Conservation (phyloP, 1,140 invertebrate species). For the Halesus radiatus region DNA sequence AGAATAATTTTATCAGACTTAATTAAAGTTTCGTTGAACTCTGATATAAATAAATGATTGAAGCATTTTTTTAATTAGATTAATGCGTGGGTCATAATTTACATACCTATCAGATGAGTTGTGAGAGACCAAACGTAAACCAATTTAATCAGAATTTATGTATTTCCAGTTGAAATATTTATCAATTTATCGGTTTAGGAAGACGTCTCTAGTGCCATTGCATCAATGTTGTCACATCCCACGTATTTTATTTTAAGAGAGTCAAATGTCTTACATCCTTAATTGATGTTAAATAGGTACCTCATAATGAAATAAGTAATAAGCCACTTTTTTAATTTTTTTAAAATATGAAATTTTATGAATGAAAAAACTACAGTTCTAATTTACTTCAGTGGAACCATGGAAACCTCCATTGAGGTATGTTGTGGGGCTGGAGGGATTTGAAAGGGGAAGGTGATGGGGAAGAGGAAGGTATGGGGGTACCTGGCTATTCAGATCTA, state of each 20-base stretch:
- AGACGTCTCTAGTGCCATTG: conserved; percentile 6
- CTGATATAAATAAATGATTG: background rate
- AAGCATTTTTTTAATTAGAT: background rate
- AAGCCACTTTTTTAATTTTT: too few species aligned
- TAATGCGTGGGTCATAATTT: conserved; percentile 12
- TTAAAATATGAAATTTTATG: too few species aligned
- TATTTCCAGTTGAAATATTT: conserved; percentile 19
- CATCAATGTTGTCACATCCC: background rate
- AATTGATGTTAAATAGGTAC: too few species aligned
- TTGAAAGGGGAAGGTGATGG: too few species aligned
- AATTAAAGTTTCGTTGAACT: conserved; percentile 16
- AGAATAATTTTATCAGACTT: background rate
- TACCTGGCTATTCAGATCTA: too few species aligned
- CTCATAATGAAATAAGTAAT: too few species aligned
- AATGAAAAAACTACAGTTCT: too few species aligned
- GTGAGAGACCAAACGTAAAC: conserved; percentile 2
- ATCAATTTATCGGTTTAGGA: background rate
- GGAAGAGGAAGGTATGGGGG: too few species aligned
- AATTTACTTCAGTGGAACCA: too few species aligned
- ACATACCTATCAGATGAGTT: background rate
- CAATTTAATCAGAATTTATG: conserved; percentile 15
- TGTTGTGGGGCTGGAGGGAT: too few species aligned
- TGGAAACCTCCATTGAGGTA: too few species aligned
- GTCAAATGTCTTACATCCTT: too few species aligned
- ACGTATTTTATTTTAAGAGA: background rate